Percentiles rank a stretch among this genome's conserved stretches.
These are phyloP conservation scores for Arothron firmamentum DNA, from an alignment of 2,113 vertebrate species.

Conservation along the genomic window DNA sequence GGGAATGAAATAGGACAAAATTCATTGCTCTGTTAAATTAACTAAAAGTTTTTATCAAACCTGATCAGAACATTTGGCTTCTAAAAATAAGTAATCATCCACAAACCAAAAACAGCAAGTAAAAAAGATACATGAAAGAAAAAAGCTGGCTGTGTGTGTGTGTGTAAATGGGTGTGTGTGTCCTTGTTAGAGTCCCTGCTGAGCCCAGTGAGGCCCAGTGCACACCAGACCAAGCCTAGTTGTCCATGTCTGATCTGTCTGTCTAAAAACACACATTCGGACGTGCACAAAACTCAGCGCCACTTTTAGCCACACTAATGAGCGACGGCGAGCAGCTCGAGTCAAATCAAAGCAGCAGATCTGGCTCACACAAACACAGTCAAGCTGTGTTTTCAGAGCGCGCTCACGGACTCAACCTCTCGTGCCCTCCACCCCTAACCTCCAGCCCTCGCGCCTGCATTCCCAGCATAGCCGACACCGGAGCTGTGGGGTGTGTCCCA, in stretches of 20 bases:
- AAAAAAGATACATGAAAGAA: no score
- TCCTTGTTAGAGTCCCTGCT: slow-evolving; percentile 65
- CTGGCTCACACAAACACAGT: slow-evolving; percentile 25
- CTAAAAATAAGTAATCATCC: no score
- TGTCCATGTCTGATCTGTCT: slow-evolving; percentile 49
- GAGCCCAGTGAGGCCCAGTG: slow-evolving; percentile 69
- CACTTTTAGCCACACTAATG: no score
- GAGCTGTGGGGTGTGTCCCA: slow-evolving; percentile 45
- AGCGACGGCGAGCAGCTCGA: no score
- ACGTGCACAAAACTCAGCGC: slow-evolving; percentile 6
- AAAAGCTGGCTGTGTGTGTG: background rate
- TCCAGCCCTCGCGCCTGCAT: slow-evolving; percentile 53
- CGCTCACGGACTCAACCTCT: slow-evolving; percentile 31
- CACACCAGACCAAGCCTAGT: slow-evolving; percentile 51
- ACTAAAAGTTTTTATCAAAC: no score
- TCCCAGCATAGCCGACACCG: slow-evolving; percentile 45
- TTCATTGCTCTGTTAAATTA: no score
- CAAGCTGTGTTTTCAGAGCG: slow-evolving; percentile 49
- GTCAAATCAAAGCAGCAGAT: slow-evolving; percentile 21
- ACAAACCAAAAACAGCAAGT: no score
- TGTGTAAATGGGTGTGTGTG: slow-evolving; percentile 25
- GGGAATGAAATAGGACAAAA: no score
- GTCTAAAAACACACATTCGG: slow-evolving; percentile 12
- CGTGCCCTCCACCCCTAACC: slow-evolving; percentile 48
- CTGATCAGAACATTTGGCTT: no score